Conservation (phyloP, 2,888 invertebrate genomes). For the Lepetodrilus schrolli region DNA sequence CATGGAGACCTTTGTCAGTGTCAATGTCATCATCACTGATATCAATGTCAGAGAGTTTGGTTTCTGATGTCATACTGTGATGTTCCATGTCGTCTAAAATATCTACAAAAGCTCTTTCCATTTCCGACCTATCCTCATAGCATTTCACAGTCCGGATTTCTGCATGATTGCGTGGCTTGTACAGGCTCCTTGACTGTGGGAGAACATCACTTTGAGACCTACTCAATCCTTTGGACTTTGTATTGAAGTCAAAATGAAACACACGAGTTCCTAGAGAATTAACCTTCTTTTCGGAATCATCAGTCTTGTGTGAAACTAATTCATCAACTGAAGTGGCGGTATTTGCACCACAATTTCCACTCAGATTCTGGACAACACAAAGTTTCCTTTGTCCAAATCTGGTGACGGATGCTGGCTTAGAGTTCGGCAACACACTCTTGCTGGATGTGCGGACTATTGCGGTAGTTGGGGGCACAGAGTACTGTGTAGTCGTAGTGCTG, state of each 20-base stretch:
- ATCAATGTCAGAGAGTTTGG: conserved; percentile 38
- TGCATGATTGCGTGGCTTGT: background rate
- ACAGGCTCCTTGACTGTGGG: background rate
- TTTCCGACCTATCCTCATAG: conserved; percentile 13
- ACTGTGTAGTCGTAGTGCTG: too few species aligned
- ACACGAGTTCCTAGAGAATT: too few species aligned
- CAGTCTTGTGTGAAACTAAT: too few species aligned
- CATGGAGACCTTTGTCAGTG: background rate
- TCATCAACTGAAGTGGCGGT: too few species aligned
- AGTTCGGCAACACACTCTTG: too few species aligned
- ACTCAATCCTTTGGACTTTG: background rate
- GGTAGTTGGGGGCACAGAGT: too few species aligned
- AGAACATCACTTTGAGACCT: conserved; percentile 9
- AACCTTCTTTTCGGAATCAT: too few species aligned
- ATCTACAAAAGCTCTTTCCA: conserved; percentile 39
- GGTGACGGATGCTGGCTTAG: too few species aligned
- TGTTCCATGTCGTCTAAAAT: conserved; percentile 42
- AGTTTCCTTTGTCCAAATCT: too few species aligned
- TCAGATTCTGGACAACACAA: too few species aligned
- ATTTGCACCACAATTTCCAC: too few species aligned
- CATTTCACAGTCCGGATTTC: background rate
- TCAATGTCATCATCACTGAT: conserved; percentile 32
- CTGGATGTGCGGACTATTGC: too few species aligned
- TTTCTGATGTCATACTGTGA: conserved; percentile 34
- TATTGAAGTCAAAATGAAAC: background rate